These are phyloP conservation scores for Drosophila kambysellisi DNA, from an alignment of 2,888 invertebrate genomes.

Conservation along the genomic window DNA sequence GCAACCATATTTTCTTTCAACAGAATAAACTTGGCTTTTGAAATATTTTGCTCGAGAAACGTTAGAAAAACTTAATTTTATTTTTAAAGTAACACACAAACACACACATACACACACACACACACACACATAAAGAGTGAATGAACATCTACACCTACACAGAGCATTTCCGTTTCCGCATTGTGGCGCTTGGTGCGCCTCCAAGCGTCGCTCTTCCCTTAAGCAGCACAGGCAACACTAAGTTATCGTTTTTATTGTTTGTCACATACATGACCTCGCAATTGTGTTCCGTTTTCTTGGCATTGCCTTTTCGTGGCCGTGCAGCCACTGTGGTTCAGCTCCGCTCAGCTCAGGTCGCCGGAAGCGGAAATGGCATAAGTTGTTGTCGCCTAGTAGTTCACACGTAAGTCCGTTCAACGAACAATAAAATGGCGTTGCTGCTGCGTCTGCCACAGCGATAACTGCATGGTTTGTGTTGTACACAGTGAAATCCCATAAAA, in stretches of 20 bases:
- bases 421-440: slow-evolving; percentile 67
- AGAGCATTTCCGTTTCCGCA: slow-evolving; percentile 56
- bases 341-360: slow-evolving; percentile 55
- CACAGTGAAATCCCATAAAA: slow-evolving; percentile 51
- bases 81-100: slow-evolving; percentile 50
- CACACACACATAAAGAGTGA: slow-evolving; percentile 12
- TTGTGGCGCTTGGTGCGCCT: slow-evolving; percentile 31
- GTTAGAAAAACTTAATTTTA: slow-evolving; percentile 65
- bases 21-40: slow-evolving; percentile 61
- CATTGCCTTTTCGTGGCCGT: slow-evolving; percentile 24
- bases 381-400: slow-evolving; percentile 77
- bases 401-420: slow-evolving; percentile 73
- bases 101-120: neutral
- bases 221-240: slow-evolving; percentile 35
- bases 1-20: slow-evolving; percentile 62
- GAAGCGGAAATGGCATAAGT: slow-evolving; percentile 82
- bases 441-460: slow-evolving; percentile 13
- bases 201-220: slow-evolving; percentile 28
- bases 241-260: slow-evolving; percentile 78
- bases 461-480: slow-evolving; percentile 14
- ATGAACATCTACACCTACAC: slow-evolving; percentile 31
- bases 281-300: slow-evolving; percentile 68
- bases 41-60: slow-evolving; percentile 55
- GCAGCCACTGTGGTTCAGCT: slow-evolving; percentile 26
- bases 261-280: slow-evolving; percentile 77